Evolutionary conservation across 2,888 invertebrate species (phyloP).

Genomic region (Osmoderma eremita): DNA sequence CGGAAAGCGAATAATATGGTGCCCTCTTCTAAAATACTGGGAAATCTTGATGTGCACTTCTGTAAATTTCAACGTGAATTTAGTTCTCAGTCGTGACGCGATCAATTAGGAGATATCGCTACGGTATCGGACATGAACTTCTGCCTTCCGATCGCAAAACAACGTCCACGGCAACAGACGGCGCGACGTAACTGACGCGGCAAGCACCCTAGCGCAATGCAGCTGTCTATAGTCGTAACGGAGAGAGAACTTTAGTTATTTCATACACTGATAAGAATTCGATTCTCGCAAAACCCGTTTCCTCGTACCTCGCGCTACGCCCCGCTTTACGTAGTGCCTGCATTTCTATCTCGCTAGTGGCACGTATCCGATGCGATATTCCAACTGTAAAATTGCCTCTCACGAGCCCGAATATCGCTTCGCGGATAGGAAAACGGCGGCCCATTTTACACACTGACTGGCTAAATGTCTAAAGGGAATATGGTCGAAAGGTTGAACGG

Average conservation of each 20-base stretch:
- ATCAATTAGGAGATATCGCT: conserved; percentile 16
- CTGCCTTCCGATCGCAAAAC: conserved; percentile 7
- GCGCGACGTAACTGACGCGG: conserved; percentile 19
- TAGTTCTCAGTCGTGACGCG: conserved; percentile 6
- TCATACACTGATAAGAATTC: conserved; percentile 33
- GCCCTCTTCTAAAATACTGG: too few relatives aligned
- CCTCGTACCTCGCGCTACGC: too few relatives aligned
- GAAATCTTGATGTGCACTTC: too few relatives aligned
- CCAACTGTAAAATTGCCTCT: conserved; percentile 25
- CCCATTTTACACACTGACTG: conserved; percentile 24
- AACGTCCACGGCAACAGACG: too few relatives aligned
- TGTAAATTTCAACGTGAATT: too few relatives aligned
- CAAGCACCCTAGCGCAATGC: conserved; percentile 31
- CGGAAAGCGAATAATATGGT: too few relatives aligned
- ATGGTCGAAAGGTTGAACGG: conserved; percentile 9
- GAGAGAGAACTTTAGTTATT: conserved; percentile 28
- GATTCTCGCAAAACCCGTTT: conserved; percentile 7
- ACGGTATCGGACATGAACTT: conserved; percentile 22
- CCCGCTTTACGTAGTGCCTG: background rate
- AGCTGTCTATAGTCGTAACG: conserved; percentile 24
- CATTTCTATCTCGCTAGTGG: background rate
- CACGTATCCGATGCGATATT: conserved; percentile 20
- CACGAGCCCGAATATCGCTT: conserved; percentile 18
- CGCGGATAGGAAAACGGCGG: conserved; percentile 11
- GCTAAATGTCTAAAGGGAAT: conserved; percentile 26